Evolutionary conservation across 2,888 invertebrate species (phyloP).

Genomic region (Scaptodrosophila latifasciaeformis): DNA sequence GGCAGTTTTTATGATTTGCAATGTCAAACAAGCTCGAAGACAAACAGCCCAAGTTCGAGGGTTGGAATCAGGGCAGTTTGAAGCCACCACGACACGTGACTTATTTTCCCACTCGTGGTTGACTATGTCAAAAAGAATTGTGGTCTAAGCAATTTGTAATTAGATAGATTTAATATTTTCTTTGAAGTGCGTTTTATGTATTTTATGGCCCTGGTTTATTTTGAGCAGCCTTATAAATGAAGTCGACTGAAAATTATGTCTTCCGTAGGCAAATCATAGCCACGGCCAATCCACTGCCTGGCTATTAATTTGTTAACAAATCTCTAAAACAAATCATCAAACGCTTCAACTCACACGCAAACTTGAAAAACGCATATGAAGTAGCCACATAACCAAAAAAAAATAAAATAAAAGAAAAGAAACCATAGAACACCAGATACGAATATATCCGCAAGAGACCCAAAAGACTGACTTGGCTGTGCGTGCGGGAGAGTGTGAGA

Average conservation of each 20-base stretch:
- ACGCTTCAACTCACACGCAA: slow-evolving; percentile 45
- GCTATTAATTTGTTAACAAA: slow-evolving; percentile 48
- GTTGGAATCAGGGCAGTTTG: slow-evolving; percentile 5
- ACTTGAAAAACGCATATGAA: slow-evolving; percentile 36
- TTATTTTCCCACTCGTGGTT: slow-evolving; percentile 10
- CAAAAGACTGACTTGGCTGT: neutral
- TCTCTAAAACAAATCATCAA: slow-evolving; percentile 54
- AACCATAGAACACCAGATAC: slow-evolving; percentile 2
- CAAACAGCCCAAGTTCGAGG: slow-evolving; percentile 4
- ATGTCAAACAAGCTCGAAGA: slow-evolving; percentile 19
- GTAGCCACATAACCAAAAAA: slow-evolving; percentile 25
- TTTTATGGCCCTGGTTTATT: no score
- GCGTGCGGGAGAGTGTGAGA: neutral
- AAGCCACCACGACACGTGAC: slow-evolving; percentile 30
- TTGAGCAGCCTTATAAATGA: slow-evolving; percentile 24
- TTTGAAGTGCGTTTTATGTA: slow-evolving; percentile 5
- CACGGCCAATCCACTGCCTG: neutral
- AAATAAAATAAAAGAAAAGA: slow-evolving; percentile 2
- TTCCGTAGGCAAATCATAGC: neutral
- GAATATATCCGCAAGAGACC: neutral
- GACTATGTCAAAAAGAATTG: no score
- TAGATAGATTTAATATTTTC: slow-evolving; percentile 42
- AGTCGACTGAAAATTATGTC: slow-evolving; percentile 23
- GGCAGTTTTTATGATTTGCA: slow-evolving; percentile 41
- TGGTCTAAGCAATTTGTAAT: slow-evolving; percentile 45